These are phyloP conservation scores for Frieseomelitta varia DNA, from an alignment of 1,140 invertebrate genomes.

Conservation along the genomic window DNA sequence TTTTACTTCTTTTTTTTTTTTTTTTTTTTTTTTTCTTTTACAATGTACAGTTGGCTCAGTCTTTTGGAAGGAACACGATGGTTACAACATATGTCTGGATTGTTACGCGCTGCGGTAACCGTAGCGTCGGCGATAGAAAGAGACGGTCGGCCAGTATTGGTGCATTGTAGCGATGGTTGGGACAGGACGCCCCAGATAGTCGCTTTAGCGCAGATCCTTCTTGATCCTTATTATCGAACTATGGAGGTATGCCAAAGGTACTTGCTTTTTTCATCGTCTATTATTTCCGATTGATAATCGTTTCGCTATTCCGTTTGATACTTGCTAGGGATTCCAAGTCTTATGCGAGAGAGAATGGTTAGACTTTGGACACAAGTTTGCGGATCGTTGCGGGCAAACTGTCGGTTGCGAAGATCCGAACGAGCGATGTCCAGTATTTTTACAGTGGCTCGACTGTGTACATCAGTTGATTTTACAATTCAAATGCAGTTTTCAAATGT, in stretches of 20 bases:
- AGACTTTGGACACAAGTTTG: slow-evolving; percentile 98
- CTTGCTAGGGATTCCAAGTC: slow-evolving; percentile 91
- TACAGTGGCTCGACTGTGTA: slow-evolving; percentile 98
- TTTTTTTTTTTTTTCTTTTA: not conserved
- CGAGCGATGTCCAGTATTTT: slow-evolving; percentile 97
- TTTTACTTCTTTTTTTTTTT: too few species aligned
- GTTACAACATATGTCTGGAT: slow-evolving; percentile 93
- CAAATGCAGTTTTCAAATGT: slow-evolving; percentile 97
- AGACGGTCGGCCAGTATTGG: slow-evolving; percentile 94
- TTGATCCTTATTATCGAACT: slow-evolving; percentile 97
- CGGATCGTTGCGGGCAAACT: slow-evolving; percentile 94
- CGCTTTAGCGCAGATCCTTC: slow-evolving; percentile 93
- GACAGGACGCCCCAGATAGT: slow-evolving; percentile 97
- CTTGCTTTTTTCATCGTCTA: slow-evolving; percentile 26
- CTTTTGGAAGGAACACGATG: slow-evolving; percentile 93
- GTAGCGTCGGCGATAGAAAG: slow-evolving; percentile 91
- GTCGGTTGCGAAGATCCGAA: slow-evolving; percentile 92
- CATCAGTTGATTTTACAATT: slow-evolving; percentile 95
- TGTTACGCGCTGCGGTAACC: slow-evolving; percentile 90
- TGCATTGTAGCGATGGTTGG: slow-evolving; percentile 99
- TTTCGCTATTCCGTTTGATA: slow-evolving; percentile 5
- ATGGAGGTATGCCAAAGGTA: slow-evolving; percentile 85
- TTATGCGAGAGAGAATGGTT: slow-evolving; percentile 97
- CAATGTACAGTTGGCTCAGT: slow-evolving; percentile 91
- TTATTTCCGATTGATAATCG: not conserved